Evolutionary conservation across 2,888 invertebrate genomes (phyloP), one percentile per base, ranked within the genome.

Genomic region (Pediacus dermestoides): DNA sequence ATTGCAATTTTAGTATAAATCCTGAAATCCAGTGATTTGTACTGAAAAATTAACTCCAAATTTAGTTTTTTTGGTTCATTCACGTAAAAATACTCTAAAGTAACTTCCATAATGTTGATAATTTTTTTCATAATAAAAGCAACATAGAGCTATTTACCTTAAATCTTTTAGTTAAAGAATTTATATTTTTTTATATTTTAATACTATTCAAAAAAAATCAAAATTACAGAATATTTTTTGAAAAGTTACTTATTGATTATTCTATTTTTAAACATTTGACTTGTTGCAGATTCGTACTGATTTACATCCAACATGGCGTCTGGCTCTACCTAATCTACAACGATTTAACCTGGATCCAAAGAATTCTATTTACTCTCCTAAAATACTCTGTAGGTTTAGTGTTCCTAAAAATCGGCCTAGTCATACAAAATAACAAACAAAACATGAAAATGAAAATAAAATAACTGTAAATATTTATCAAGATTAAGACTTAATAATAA

Each of bases 301-400:
- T 76, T 34, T 73, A 71, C 60, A 71, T 73, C 55, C 50, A 70
- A 52, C 58, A 70, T 3, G 57, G 70, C 26, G 63, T 74, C 14
- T 74, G 76, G 75, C 53, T 76, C 2, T 76, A 77, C 60, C 71
- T 70, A 2, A 61, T 78, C 34, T 73, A 77, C 58, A 70, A 70
- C 16, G 55, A 73, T 40, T 67, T 78, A 68, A 70, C 66, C 45
- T 74, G 77, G 74, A 71, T 74, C 64, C 72, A 75, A 38, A 34
- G 48, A 30, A 21, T 46, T 9, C 12, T 38, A 4, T 48, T 51
- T 12, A 37, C 40, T 6, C 7, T 43, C 6, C 4, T 21, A 1
- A 41, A 53, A 15, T 16, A 49, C 2, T 2, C 11, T n/a, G n/a
- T 37, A 16, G 25, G 9, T 2, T 2, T 50, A 2, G 7, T 15